These are phyloP conservation scores for Podargus strigoides DNA, from an alignment of 2,797 vertebrate genomes.

Conservation along the genomic window DNA sequence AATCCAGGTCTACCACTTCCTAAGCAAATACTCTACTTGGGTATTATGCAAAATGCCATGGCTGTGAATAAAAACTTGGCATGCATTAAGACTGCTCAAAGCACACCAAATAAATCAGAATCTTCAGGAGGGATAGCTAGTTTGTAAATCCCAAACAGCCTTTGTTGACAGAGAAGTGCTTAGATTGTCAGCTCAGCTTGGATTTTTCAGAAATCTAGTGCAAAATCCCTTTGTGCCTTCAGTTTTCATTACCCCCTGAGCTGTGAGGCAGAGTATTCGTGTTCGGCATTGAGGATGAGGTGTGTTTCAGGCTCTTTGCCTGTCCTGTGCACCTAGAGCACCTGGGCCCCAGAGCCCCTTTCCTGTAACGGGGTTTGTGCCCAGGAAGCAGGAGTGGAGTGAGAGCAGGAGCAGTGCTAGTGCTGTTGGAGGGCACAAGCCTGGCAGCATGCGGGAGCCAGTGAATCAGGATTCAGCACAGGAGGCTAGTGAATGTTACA, in stretches of 20 bases:
- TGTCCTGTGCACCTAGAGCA: background rate
- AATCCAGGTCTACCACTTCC: conserved; percentile 6
- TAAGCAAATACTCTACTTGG: background rate
- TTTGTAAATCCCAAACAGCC: conserved; percentile 47
- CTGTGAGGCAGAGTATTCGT: background rate
- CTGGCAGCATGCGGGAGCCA: background rate
- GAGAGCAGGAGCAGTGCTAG: background rate
- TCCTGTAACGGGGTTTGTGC: background rate
- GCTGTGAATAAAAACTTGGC: conserved; percentile 33
- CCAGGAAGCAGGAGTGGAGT: background rate
- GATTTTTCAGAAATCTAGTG: conserved; percentile 56
- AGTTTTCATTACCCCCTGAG: conserved; percentile 51
- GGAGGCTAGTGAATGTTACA: background rate
- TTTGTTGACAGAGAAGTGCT: conserved; percentile 57
- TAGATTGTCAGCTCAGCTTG: conserved; percentile 58
- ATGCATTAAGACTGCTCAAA: conserved; percentile 1
- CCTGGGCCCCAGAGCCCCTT: background rate
- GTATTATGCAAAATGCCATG: conserved; percentile 26
- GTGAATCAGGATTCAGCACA: background rate
- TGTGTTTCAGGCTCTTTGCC: background rate
- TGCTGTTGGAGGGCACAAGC: background rate
- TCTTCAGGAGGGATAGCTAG: conserved; percentile 37
- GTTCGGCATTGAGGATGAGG: conserved; percentile 20
- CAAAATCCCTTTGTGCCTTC: conserved; percentile 54
- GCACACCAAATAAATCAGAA: conserved; percentile 31